Base-by-base conservation (phyloP, 2,888 invertebrate genomes). In the Petrolisthes manimaculis region DNA sequence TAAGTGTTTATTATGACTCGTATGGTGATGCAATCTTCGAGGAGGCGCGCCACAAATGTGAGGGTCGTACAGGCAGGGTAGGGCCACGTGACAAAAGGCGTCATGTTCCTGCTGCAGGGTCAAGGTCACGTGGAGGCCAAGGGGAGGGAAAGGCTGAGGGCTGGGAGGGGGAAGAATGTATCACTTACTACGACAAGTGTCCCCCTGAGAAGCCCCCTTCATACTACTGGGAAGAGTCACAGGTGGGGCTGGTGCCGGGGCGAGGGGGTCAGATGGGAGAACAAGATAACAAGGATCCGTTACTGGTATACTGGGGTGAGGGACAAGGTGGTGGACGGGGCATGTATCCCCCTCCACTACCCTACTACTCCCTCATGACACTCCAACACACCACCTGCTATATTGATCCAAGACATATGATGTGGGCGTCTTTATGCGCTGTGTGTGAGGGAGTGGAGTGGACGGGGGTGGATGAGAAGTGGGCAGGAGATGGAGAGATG, bases 361-460 rank as follows among this genome's bases (percentile, higher is more conserved):
- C 84, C 75, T 56, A 74, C 61, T 75, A n/a, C 75, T 80, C 75
- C 24, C 6, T 61, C 37, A 75, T 67, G 61, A 67, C 84, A 56
- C 81, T 56, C 37, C 69, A 84, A n/a, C 56, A 74, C 53, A 84
- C 88, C n/a, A n/a, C 86, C 14, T 88, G 77, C 78, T 79, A 69
- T 51, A 83, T 79, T 84, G 84, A 84, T 74, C 88, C 81, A 54
- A 81, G 75, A 51, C 78, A 78, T 21, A 67, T 77, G 84, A 74
- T 75, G 55, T 81, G 84, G 75, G 61, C 71, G 54, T 80, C 67
- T 18, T 75, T 88, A 71, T 83, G 87, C 71, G 75, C 75, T 75
- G 69, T 84, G 81, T 87, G 83, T 69, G 83, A 83, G 24, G 61
- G 87, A 12, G 83, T 78, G n/a, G 87, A 71, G 83, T 87, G 87